Evolutionary conservation across 1,140 invertebrate species (phyloP).

Genomic region (Bombus difficillimus): DNA sequence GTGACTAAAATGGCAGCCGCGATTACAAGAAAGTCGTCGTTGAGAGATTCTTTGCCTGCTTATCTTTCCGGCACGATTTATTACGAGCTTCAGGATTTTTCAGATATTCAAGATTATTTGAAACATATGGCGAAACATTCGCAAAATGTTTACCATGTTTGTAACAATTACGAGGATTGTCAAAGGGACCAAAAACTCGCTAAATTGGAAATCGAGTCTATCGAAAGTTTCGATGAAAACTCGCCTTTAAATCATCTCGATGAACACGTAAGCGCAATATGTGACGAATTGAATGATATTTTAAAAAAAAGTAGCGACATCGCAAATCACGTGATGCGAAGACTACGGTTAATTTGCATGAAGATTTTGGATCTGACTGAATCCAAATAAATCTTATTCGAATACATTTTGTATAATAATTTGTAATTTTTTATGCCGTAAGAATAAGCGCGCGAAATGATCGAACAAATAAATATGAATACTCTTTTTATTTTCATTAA

Average conservation of each 20-base stretch:
- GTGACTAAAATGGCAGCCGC: slow-evolving; percentile 64
- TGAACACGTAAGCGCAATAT: slow-evolving; percentile 43
- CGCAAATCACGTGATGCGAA: slow-evolving; percentile 11
- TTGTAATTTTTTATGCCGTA: not conserved
- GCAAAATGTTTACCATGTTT: slow-evolving; percentile 10
- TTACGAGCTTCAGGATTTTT: slow-evolving; percentile 58
- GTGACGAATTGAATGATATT: slow-evolving; percentile 53
- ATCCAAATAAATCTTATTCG: not conserved
- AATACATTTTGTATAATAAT: not conserved
- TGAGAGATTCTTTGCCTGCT: slow-evolving; percentile 64
- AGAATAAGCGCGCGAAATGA: not conserved
- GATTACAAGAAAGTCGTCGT: slow-evolving; percentile 50
- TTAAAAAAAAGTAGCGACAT: slow-evolving; percentile 18
- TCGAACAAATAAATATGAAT: not conserved
- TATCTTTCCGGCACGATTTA: slow-evolving; percentile 67
- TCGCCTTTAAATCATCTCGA: slow-evolving; percentile 3
- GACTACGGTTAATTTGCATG: slow-evolving; percentile 6
- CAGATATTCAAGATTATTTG: slow-evolving; percentile 55
- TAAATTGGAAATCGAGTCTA: slow-evolving; percentile 53
- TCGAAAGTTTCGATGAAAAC: not conserved
- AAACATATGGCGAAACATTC: slow-evolving; percentile 23
- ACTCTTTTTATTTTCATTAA: not conserved
- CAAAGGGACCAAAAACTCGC: slow-evolving; percentile 69
- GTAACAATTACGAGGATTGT: slow-evolving; percentile 48
- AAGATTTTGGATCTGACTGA: slow-evolving; percentile 2